phyloP scores from a whole-genome alignment of 2,797 vertebrate genomes.

The Coreius guichenoti region DNA sequence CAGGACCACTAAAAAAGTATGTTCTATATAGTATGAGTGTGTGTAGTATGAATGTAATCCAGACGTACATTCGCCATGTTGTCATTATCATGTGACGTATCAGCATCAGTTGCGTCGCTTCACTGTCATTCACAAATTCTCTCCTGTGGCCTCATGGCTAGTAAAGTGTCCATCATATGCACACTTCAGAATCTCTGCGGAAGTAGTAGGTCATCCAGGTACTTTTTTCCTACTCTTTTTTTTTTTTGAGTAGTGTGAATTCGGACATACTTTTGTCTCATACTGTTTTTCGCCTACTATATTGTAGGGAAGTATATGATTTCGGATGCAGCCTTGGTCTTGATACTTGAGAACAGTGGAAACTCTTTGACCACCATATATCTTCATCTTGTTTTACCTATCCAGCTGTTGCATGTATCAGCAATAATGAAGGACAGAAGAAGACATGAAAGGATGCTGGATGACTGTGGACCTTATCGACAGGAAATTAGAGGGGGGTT shows the following conservation, averaged over 20 bases:
- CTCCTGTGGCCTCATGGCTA: too few species aligned
- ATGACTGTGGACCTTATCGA: slow-evolving; percentile 18
- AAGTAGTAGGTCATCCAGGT: too few species aligned
- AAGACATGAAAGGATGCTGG: slow-evolving; percentile 10
- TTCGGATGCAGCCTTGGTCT: neutral
- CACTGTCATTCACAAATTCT: neutral
- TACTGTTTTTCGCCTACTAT: neutral
- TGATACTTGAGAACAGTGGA: slow-evolving; percentile 11
- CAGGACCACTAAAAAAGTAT: too few species aligned
- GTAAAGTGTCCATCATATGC: neutral
- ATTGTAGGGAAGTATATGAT: neutral
- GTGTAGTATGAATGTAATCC: too few species aligned
- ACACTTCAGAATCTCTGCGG: neutral
- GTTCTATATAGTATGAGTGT: too few species aligned
- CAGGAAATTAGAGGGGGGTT: neutral
- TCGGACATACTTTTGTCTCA: neutral
- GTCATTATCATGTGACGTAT: too few species aligned
- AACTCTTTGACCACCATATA: slow-evolving; percentile 1
- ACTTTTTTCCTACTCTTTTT: too few species aligned
- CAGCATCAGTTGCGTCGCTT: too few species aligned
- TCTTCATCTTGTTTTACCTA: slow-evolving; percentile 24
- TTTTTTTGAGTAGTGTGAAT: neutral
- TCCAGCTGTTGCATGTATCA: neutral
- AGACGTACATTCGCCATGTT: too few species aligned
- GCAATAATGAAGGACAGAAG: neutral